Evolutionary conservation across 2,797 vertebrate genomes (phyloP), one percentile per base, ranked within the genome.

Genomic region (Pseudochaenichthys georgianus): DNA sequence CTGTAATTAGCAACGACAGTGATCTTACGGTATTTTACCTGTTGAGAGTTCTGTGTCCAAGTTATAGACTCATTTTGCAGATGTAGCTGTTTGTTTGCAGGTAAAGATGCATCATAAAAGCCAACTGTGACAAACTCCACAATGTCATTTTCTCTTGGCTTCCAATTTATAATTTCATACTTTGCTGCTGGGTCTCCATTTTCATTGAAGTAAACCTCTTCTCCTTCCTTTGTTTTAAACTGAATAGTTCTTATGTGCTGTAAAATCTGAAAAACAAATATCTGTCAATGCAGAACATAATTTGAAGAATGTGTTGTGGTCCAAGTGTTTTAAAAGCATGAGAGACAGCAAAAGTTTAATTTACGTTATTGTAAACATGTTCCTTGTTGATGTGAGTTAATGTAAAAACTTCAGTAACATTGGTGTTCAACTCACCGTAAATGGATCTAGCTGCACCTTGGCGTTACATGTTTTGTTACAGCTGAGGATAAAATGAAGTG

Each of bases 121-220:
- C 95, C 94, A 43, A 94, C 87, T n/a, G 77, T 87, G n/a, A 92
- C 90, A 89, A 95, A 94, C 8, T 87, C 78, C 55, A 91, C 84
- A 1, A 69, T 55, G n/a, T 77, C 58, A 1, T 88, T 80, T 57
- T 69, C 54, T 55, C 31, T 81, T 5, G 73, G 83, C 71, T 94
- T 93, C 95, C 95, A 95, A 76, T 94, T 95, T 74, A 95, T 90
- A 19, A 95, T 85, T 57, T 95, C 94, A 88, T 95, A 95, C 73
- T 86, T 93, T 80, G 93, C 93, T 17, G 89, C 59, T 43, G 91
- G 90, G 17, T 94, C 94, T 73, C 94, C 94, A 38, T 93, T 91
- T n/a, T 87, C 80, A 83, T 94, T 89, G 63, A 94, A 94, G 63
- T 87, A 91, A 23, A 95, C 89, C 6, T 88, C 87, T 51, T 94